These are phyloP conservation scores for Drosophila takahashii DNA, from an alignment of 1,140 invertebrate species.

Conservation along the genomic window DNA sequence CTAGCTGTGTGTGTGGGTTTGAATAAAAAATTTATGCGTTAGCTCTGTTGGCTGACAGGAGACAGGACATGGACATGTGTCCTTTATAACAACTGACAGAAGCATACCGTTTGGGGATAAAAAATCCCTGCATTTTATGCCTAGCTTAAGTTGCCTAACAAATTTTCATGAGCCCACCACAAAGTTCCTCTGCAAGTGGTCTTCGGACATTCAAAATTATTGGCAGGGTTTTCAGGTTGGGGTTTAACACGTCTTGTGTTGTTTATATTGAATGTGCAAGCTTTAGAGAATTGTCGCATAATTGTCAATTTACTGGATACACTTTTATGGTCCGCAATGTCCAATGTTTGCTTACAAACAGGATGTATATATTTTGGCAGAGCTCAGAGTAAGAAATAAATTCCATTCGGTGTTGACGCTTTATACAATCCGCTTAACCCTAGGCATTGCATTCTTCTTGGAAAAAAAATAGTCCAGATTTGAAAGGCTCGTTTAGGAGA, in stretches of 20 bases:
- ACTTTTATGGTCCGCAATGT: conserved; percentile 51
- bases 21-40: conserved; percentile 79
- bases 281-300: conserved; percentile 49
- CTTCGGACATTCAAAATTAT: conserved; percentile 59
- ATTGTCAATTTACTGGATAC: conserved; percentile 72
- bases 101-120: conserved; percentile 35
- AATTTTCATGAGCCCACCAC: conserved; percentile 55
- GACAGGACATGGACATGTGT: conserved; percentile 74
- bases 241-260: conserved; percentile 60
- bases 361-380: conserved; percentile 12
- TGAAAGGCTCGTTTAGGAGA: background rate
- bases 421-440: conserved; percentile 68
- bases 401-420: conserved; percentile 50
- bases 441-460: conserved; percentile 31
- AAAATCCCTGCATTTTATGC: conserved; percentile 69
- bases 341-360: conserved; percentile 34
- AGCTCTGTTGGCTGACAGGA: conserved; percentile 39
- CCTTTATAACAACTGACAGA: conserved; percentile 67
- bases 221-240: conserved; percentile 19
- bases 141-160: conserved; percentile 62
- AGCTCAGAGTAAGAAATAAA: conserved; percentile 22
- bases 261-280: conserved; percentile 48
- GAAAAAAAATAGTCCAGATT: conserved; percentile 29
- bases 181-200: background rate
- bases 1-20: conserved; percentile 44